A percentile compares a stretch with the other conserved stretches of the same genome.
Conservation (phyloP, 37 sponge, comb jelly and placozoan species). For the Eunapius fragilis region DNA sequence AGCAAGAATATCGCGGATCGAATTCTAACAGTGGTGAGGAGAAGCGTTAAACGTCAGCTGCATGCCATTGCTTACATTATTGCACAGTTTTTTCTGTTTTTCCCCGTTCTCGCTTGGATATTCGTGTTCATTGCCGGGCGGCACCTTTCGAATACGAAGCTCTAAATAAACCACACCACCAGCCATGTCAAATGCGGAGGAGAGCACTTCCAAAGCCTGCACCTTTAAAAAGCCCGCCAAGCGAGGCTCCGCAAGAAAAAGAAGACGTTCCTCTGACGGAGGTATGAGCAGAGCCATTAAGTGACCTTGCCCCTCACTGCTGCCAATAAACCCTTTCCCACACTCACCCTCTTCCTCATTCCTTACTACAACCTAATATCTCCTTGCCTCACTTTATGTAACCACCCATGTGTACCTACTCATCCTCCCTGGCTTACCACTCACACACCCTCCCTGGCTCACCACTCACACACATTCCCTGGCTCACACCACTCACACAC, state of each 20-base stretch:
- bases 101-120: slow-evolving; percentile 44
- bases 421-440: no score
- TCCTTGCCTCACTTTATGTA: no score
- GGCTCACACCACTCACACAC: no score
- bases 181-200: slow-evolving; percentile 1
- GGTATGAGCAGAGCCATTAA: slow-evolving; percentile 13
- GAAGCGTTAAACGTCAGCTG: not conserved
- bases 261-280: slow-evolving; percentile 36
- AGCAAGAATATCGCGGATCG: not conserved
- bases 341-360: not conserved
- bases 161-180: not conserved
- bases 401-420: no score
- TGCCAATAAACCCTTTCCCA: not conserved
- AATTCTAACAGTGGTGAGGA: not conserved
- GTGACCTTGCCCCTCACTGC: no score
- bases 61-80: not conserved
- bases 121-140: slow-evolving; percentile 48
- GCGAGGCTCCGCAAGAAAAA: slow-evolving; percentile 36
- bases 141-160: slow-evolving; percentile 23
- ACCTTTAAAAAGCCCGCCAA: slow-evolving; percentile 65
- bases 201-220: slow-evolving; percentile 41
- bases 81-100: slow-evolving; percentile 5
- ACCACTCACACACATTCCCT: no score
- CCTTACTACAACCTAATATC: no score
- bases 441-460: no score